These are phyloP conservation scores for Mylabris sibirica DNA, from an alignment of 2,888 invertebrate genomes.

Conservation along the genomic window DNA sequence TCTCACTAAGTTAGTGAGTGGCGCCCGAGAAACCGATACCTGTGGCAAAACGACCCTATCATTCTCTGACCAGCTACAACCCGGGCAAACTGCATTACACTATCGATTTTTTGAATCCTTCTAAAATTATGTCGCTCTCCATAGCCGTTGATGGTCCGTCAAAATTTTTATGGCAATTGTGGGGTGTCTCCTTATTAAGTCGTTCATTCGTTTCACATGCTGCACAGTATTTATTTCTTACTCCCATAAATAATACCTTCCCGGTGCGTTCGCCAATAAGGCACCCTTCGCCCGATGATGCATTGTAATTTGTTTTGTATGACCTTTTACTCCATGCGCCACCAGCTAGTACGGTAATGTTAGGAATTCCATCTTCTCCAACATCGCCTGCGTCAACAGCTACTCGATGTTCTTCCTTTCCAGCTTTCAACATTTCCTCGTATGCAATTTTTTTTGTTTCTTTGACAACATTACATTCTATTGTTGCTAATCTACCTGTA, in stretches of 20 bases:
- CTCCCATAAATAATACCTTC: conserved; percentile 31
- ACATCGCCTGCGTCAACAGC: conserved; percentile 33
- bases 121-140: conserved; percentile 29
- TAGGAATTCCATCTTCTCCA: conserved; percentile 33
- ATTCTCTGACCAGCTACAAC: too few relatives aligned
- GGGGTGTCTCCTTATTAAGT: conserved; percentile 2
- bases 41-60: too few relatives aligned
- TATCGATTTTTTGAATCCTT: conserved; percentile 30
- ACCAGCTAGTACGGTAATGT: conserved; percentile 37
- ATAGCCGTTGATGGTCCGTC: too few relatives aligned
- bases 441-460: conserved; percentile 12
- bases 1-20: too few relatives aligned
- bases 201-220: conserved; percentile 24
- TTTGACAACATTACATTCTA: background rate
- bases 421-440: conserved; percentile 18
- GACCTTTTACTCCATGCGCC: conserved; percentile 41
- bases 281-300: conserved; percentile 18
- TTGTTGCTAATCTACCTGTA: background rate
- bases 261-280: conserved; percentile 28
- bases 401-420: conserved; percentile 24
- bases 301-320: too few relatives aligned
- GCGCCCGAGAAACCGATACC: too few relatives aligned
- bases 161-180: conserved; percentile 37
- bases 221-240: conserved; percentile 35
- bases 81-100: too few relatives aligned